These are phyloP conservation scores for Anhinga anhinga DNA, from an alignment of 2,113 vertebrate species.

Conservation along the genomic window DNA sequence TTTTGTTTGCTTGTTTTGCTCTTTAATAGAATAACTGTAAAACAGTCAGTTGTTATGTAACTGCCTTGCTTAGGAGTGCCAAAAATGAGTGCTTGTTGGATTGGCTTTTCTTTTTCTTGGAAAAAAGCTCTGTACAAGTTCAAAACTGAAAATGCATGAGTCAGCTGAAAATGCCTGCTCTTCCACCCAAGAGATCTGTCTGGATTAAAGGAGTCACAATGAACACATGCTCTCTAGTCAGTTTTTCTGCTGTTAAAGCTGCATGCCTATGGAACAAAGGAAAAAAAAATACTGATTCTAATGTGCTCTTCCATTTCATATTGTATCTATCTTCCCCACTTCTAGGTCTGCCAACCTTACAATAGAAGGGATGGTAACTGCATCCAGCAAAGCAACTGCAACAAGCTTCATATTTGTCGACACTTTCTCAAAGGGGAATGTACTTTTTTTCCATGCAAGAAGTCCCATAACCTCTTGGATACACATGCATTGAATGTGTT, in stretches of 20 bases:
- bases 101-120: neutral
- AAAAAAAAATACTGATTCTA: neutral
- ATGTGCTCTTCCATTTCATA: neutral
- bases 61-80: neutral
- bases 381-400: constrained; percentile 49
- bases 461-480: constrained; percentile 69
- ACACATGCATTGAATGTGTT: neutral
- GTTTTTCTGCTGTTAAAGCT: neutral
- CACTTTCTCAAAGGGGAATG: constrained; percentile 72
- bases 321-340: neutral
- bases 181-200: neutral
- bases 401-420: constrained; percentile 73
- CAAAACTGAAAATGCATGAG: neutral
- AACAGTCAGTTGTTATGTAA: neutral
- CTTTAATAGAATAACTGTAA: neutral
- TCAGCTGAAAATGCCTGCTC: neutral
- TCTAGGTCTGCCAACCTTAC: constrained; percentile 70
- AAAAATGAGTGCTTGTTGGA: neutral
- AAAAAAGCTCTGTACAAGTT: neutral
- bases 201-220: neutral
- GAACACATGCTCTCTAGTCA: neutral
- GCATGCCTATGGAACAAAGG: neutral
- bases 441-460: constrained; percentile 50
- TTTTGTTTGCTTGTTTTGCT: neutral
- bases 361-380: constrained; percentile 62